Base-by-base conservation (phyloP, 2,888 invertebrate species). In the Chalcis sispes region DNA sequence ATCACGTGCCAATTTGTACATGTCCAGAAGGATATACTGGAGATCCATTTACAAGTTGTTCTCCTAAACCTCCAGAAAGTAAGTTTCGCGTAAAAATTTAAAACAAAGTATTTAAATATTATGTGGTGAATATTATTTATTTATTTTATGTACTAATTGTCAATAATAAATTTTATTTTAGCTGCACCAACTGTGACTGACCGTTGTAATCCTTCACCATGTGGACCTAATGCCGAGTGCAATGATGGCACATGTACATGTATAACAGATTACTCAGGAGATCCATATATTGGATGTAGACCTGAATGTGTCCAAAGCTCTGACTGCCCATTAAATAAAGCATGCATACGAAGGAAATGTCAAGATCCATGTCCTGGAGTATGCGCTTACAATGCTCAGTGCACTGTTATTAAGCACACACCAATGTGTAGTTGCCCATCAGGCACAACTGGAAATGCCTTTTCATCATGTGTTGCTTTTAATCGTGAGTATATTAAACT, bases 131-230 rank as follows among this genome's bases (percentile, higher is more conserved):
- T 52, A 1, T 40, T 25, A 40, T 8, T 40, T n/a, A 15, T 40
- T 3, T 25, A 36, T 23, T 61, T 32, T 32, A 32, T 32, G n/a
- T n/a, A n/a, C n/a, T n/a, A n/a, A n/a, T n/a, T n/a, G n/a, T n/a
- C 13, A 67, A 61, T n/a, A 32, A 59, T 42, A 20, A 54, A 29
- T 50, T 29, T 25, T 27, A 29, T 64, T 72, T 0, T 18, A 78
- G 77, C 2, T 40, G 18, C 27, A n/a, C 61, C 71, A 32, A 25
- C 20, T 85, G 86, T 40, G 46, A 72, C 54, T 64, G 90, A 94
- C 84, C 93, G 93, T 56, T 96, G 95, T 86, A 91, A 92, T 82
- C 95, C 95, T 80, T 93, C 92, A 79, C 94, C 94, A 40, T 95
- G 95, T 85, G 95, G 94, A 79, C 91, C 92, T 62, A 94, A 94